Percentiles rank a stretch among this genome's conserved stretches.
phyloP scores from a whole-genome alignment of 2,888 invertebrate species.

The Yponomeuta evonymella region DNA sequence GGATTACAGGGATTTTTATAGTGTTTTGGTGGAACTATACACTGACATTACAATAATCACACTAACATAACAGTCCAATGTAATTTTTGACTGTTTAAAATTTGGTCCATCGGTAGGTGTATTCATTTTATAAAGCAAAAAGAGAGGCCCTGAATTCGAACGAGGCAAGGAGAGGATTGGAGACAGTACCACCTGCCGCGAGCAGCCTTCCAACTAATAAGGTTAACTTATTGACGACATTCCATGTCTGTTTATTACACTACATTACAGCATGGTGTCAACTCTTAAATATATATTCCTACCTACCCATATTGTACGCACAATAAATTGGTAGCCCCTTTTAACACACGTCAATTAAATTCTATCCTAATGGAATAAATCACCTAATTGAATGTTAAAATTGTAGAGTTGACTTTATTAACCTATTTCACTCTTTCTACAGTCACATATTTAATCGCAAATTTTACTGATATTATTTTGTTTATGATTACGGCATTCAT shows the following conservation, averaged over 20 bases:
- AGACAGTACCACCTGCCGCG: slow-evolving; percentile 41
- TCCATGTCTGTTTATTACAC: slow-evolving; percentile 44
- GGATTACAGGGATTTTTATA: no score
- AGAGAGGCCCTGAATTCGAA: slow-evolving; percentile 31
- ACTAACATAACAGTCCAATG: no score
- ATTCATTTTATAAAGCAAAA: background rate
- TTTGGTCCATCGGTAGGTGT: background rate
- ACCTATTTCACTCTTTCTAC: no score
- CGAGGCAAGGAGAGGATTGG: slow-evolving; percentile 21
- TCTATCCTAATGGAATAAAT: no score
- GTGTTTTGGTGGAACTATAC: no score
- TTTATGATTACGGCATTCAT: no score
- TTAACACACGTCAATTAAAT: no score
- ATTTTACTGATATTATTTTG: no score
- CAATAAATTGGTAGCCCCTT: background rate
- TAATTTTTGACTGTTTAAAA: background rate
- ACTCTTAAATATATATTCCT: background rate
- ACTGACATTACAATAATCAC: no score
- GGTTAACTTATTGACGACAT: slow-evolving; percentile 60
- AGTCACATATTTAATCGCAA: no score
- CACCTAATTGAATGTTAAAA: no score
- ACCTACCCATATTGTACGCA: background rate
- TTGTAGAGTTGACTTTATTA: no score
- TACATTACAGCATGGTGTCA: slow-evolving; percentile 14
- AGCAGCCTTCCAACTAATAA: slow-evolving; percentile 48